Conservation (phyloP, 2,113 vertebrate species). For the Chloropsis hardwickii region DNA sequence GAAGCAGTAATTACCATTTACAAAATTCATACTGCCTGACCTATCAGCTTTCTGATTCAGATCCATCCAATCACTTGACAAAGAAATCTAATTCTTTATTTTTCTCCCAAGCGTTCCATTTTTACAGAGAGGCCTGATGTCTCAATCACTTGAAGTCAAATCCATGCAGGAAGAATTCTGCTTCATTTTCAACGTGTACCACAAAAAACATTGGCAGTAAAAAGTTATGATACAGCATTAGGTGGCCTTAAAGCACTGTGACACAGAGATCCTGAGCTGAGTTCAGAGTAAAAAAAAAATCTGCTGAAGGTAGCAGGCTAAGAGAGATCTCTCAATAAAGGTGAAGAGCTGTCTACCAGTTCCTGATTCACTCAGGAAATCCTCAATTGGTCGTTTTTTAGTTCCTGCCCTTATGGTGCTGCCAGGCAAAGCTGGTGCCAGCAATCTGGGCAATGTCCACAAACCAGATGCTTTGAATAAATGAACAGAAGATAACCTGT, state of each 20-base stretch:
- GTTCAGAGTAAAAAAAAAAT: neutral
- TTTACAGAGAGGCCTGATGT: neutral
- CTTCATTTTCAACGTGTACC: neutral
- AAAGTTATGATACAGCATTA: neutral
- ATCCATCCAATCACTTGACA: neutral
- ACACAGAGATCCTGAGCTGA: neutral
- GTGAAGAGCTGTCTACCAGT: neutral
- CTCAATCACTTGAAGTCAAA: neutral
- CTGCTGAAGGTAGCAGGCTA: accelerated
- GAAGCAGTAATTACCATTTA: neutral
- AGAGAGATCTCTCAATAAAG: neutral
- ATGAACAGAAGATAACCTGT: neutral
- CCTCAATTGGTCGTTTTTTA: neutral
- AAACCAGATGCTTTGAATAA: neutral
- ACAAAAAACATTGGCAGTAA: neutral
- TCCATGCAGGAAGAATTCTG: neutral
- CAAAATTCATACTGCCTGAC: neutral
- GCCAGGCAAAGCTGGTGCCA: neutral
- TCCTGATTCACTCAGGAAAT: neutral
- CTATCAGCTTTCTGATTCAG: neutral
- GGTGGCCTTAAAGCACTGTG: neutral
- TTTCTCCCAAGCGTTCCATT: neutral
- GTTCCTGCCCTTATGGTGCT: neutral
- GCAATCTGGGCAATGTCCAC: neutral
- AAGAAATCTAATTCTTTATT: neutral